Percentiles rank a stretch among this genome's conserved stretches.
Evolutionary conservation across 2,888 invertebrate genomes (phyloP).

Genomic region (Xestia c-nigrum): DNA sequence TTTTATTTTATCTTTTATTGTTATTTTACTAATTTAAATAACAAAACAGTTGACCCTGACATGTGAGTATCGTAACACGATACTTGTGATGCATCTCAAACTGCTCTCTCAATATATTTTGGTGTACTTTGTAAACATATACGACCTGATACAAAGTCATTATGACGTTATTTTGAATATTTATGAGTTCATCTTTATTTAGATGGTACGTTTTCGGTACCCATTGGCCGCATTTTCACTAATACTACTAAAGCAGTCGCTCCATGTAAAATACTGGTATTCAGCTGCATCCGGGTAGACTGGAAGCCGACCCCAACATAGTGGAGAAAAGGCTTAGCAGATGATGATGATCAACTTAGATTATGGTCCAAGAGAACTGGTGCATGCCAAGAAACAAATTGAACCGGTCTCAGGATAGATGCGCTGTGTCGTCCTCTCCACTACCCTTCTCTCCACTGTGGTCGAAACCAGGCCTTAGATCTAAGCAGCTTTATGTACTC

Average conservation of each 20-base stretch:
- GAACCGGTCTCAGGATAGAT: not conserved
- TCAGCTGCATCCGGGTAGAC: too few species aligned
- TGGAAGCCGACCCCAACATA: too few species aligned
- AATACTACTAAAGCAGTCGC: conserved; percentile 49
- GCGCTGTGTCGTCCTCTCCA: not conserved
- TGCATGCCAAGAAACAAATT: not conserved
- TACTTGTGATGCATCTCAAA: conserved; percentile 38
- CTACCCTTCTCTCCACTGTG: not conserved
- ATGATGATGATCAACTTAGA: not conserved
- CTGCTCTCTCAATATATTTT: conserved; percentile 29
- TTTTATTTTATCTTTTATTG: not conserved
- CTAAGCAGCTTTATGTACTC: not conserved
- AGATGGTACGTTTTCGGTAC: conserved; percentile 58
- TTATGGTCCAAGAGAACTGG: not conserved
- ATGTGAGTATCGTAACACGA: conserved; percentile 38
- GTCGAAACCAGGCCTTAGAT: not conserved
- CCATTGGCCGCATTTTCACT: conserved; percentile 56
- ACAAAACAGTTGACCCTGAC: conserved; percentile 62
- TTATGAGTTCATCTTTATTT: conserved; percentile 54
- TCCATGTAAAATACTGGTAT: too few species aligned
- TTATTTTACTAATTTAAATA: conserved; percentile 52
- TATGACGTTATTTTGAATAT: conserved; percentile 61
- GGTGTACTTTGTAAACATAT: conserved; percentile 51
- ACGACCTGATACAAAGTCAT: conserved; percentile 48
- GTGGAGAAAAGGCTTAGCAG: too few species aligned